Evolutionary conservation across 2,113 vertebrate species (phyloP).

Genomic region (Hymenochirus boettgeri): DNA sequence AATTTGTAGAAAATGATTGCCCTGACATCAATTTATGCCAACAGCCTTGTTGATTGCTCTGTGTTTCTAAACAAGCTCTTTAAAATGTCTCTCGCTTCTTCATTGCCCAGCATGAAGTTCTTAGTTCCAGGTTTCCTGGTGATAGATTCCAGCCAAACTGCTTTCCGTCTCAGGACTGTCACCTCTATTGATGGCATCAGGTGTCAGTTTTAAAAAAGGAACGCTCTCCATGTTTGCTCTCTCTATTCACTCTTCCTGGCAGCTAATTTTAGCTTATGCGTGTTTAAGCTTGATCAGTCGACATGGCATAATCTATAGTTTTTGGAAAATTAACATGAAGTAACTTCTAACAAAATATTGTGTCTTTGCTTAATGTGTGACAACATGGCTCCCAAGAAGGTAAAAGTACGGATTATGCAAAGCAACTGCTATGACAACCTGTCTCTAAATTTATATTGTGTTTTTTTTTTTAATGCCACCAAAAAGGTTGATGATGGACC

Average conservation of each 20-base stretch:
- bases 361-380: neutral
- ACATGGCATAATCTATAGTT: neutral
- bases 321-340: neutral
- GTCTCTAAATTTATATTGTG: neutral
- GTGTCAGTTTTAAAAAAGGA: constrained; percentile 14
- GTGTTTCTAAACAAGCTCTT: no score
- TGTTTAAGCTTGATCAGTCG: neutral
- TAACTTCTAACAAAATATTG: neutral
- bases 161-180: neutral
- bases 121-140: neutral
- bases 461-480: constrained; percentile 77
- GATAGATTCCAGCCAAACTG: no score
- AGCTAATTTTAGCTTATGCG: constrained; percentile 33
- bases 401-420: constrained; percentile 3
- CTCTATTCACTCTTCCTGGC: neutral
- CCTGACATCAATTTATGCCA: no score
- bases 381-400: constrained; percentile 28
- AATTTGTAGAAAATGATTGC: no score
- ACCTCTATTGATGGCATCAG: constrained; percentile 34
- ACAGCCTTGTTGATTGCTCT: no score
- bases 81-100: no score
- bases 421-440: neutral
- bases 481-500: constrained; percentile 87
- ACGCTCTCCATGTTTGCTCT: constrained; percentile 1
- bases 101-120: no score